Conservation (phyloP, 92 coral and sea anemone species). For the Muricea muricata region DNA sequence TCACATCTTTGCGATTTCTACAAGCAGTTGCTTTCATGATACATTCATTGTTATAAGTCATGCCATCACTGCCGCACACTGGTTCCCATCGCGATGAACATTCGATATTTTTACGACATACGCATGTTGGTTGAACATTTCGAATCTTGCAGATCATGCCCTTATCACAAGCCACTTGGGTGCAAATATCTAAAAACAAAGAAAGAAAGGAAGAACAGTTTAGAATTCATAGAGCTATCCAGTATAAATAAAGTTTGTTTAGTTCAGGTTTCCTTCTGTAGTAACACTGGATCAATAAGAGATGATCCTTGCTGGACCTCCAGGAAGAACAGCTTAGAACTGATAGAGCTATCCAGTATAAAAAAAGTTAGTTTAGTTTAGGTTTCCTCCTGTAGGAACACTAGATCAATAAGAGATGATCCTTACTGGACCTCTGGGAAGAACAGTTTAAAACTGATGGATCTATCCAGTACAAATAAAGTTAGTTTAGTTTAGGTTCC, state of each 20-base stretch:
- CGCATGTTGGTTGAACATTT: constrained; percentile 58
- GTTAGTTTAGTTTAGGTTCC: neutral
- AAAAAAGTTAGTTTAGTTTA: neutral
- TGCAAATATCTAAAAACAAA: constrained; percentile 62
- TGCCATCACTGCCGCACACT: constrained; percentile 85
- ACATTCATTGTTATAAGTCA: constrained; percentile 77
- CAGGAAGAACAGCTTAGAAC: too few species aligned
- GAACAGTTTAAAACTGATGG: too few species aligned
- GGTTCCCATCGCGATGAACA: constrained; percentile 72
- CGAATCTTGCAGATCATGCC: constrained; percentile 74
- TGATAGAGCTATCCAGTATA: too few species aligned
- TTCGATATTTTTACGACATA: constrained; percentile 76
- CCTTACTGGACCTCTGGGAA: neutral
- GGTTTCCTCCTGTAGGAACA: neutral
- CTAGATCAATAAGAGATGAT: neutral
- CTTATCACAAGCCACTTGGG: constrained; percentile 47
- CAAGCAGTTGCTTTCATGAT: constrained; percentile 88
- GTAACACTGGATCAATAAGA: neutral
- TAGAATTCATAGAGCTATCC: neutral
- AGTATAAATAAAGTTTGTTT: too few species aligned
- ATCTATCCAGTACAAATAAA: too few species aligned
- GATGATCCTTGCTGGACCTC: neutral
- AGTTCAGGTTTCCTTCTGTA: neutral
- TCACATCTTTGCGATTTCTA: constrained; percentile 48
- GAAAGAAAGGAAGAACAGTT: neutral